Conservation (phyloP, 2,797 vertebrate species). For the Ctenopoma kingsleyae region DNA sequence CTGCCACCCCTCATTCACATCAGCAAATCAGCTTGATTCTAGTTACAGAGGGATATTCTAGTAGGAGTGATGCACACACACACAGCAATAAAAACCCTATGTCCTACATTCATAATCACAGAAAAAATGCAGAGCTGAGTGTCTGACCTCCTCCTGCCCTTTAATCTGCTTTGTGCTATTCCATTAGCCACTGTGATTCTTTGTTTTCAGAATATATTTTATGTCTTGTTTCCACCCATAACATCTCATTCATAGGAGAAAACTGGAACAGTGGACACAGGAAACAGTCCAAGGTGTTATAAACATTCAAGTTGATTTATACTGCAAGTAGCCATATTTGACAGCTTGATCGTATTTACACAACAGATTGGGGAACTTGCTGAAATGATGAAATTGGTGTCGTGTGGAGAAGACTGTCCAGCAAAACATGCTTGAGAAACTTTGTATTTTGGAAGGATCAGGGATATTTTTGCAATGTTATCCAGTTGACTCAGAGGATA, state of each 20-base stretch:
- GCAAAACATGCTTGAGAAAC: not conserved
- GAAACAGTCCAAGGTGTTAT: not conserved
- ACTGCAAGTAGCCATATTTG: not conserved
- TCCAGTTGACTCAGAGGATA: not conserved
- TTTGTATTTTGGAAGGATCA: not conserved
- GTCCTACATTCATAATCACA: conserved; percentile 66
- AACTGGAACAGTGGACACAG: not conserved
- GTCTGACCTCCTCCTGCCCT: conserved; percentile 48
- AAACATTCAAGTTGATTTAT: conserved; percentile 7
- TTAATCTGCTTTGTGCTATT: conserved; percentile 62
- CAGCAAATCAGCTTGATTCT: conserved; percentile 28
- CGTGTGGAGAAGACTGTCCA: not conserved
- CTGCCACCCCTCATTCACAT: conserved; percentile 28
- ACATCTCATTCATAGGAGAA: conserved; percentile 6
- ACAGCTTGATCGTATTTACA: conserved; percentile 16
- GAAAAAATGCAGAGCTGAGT: conserved; percentile 41
- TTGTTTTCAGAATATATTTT: conserved; percentile 34
- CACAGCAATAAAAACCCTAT: conserved; percentile 41
- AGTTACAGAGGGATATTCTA: conserved; percentile 37
- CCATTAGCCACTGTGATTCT: conserved; percentile 38
- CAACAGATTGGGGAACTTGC: not conserved
- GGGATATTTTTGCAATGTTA: not conserved
- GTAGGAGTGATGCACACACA: conserved; percentile 8
- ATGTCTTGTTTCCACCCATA: conserved; percentile 27
- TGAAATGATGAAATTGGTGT: not conserved